Base-by-base conservation (phyloP, 1,140 invertebrate genomes). In the Pachypsylla venusta region DNA sequence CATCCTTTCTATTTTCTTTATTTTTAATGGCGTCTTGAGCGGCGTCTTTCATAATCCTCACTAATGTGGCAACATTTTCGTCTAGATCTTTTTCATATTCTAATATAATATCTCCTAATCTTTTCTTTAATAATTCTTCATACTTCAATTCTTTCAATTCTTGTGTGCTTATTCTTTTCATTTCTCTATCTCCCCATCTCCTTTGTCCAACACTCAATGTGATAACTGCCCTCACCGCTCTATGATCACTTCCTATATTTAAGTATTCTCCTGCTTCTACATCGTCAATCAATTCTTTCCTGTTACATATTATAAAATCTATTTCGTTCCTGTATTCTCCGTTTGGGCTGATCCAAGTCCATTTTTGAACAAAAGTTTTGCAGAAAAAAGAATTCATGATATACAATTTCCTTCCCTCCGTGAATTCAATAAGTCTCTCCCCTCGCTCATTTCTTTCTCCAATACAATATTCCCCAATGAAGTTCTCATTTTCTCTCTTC, bases 321-420 rank as follows among this genome's bases (percentile, higher is more conserved):
- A 35, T 35, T n/a, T 35, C 30, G 30, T 35, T 35, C 30, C n/a
- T 35, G 64, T 70, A 20, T 65, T 68, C 64, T 67, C 69, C 2
- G 67, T 70, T 26, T 67, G 69, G 35, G 68, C 24, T 27, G 63
- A 58, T 57, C 65, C 54, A 13, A 62, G 60, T 22, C 60, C 66
- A 55, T 66, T 24, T 61, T 69, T 63, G 58, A 66, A 70, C 20
- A 60, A 62, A 7, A 27, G 22, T 53, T 60, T 60, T 42, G 39
- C 22, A 25, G 60, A 56, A 28, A 16, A 27, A 20, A 62, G 53
- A 22, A 55, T 59, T 3, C 35, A 25, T 26, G 24, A 12, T 3
- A 22, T 59, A 56, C 26, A 30, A 13, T 35, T 35, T 35, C 30
- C 30, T 35, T 35, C 30, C 30, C 30, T 35, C 30, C 30, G 30